Base-by-base conservation (phyloP, 2,797 vertebrate genomes). In the Melanotaenia boesemani region DNA sequence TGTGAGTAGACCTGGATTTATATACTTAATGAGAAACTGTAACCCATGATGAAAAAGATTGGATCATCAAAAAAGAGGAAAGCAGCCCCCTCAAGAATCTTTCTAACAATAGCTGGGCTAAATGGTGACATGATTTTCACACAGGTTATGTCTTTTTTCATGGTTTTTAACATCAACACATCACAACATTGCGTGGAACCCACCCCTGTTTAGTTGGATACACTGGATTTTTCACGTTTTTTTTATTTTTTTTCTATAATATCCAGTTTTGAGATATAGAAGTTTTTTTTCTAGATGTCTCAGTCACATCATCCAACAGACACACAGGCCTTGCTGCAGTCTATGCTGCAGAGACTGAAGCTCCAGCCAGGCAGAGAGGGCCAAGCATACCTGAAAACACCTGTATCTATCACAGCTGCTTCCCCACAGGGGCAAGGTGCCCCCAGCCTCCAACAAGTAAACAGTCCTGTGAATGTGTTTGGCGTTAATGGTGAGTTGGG, bases 341-440 rank as follows among this genome's bases (percentile, higher is more conserved):
- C 95, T 46, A 95, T 96, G 95, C 91, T 96, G 88, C 92, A 94
- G 87, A 94, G 67, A 85, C 86, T 95, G 80, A 93, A 69, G 71
- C 90, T 96, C 34, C 93, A 94, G 67, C 50, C 90, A 0, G 89
- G 70, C 62, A 77, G 67, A 81, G 89, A 89, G 5, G 65, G 59
- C 57, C 84, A 80, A 63, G n/a, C 34, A 1, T 28, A 39, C 0
- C 15, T 30, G 6, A 48, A 75, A 58, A 46, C 66, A 67, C 58
- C 46, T 60, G 41, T 36, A 28, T 8, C 61, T 32, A 8, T 10
- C 24, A 7, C 76, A 37, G 11, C 41, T 18, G 54, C 59, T 61
- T n/a, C 61, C 12, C 70, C 70, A 44, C 24, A 30, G 63, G 39
- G 37, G 18, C 77, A 61, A 46, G 65, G 56, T 76, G 48, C 18